Evolutionary conservation across 2,888 invertebrate species (phyloP), one percentile per base, ranked within the genome.

Genomic region (Drosophila colorata): DNA sequence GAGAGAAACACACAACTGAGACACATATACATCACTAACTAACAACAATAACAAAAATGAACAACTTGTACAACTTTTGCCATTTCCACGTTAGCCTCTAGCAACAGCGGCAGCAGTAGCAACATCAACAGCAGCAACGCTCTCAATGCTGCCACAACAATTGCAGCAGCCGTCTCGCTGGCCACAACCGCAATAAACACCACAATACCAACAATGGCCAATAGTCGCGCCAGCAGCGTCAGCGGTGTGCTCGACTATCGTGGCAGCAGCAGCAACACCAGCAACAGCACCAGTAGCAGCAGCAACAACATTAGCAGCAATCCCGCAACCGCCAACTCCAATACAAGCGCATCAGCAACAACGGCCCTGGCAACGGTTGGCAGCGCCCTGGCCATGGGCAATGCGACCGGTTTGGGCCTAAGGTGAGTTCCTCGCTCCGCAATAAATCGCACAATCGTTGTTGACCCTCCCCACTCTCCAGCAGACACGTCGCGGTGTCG

Each of bases 171-270:
- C 7, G 82, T 85, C 18, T 83, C 83, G 11, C 48, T 86, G 49
- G 79, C 82, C 47, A 82, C 78, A 56, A 87, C 83, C 8, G 90
- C 90, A 3, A 87, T 89, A 9, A 76, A 74, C 20, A 86, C 86
- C 25, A 83, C 86, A 14, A 85, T 83, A 31, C 86, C 82, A 56
- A 80, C 80, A 35, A 85, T 76, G 66, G 69, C 68, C 9, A 84
- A 69, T 16, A 83, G 76, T 57, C 76, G 86, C 4, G 52, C 75
- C 4, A 77, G 72, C 57, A 78, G 70, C 8, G 71, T 67, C 20
- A 74, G 38, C 46, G 64, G 71, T 16, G 53, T 80, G 4, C 33
- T 80, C 4, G 79, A 83, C 49, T 83, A 75, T 52, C 79, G 83
- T 23, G 64, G 66, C 43, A 69, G n/a, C 58, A 51, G 18, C 44